Evolutionary conservation across 2,797 vertebrate species (phyloP), one percentile per base, ranked within the genome.

Genomic region (Pangasius sanitwongsei): DNA sequence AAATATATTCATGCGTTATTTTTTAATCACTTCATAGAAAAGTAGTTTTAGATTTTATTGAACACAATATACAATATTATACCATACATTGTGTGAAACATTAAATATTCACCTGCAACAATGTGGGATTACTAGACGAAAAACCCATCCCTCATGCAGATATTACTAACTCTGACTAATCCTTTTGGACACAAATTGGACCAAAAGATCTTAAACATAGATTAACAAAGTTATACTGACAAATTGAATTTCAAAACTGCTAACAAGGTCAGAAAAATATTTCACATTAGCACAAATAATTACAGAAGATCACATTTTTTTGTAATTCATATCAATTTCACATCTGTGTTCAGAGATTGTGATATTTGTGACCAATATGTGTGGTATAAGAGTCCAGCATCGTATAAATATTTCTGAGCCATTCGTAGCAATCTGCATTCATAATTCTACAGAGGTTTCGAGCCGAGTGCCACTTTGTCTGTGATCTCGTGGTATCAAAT

Each of bases 1-100:
- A 18, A 92, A 90, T 93, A 93, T 96, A 96, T 96, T 97, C 98
- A 99, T 99, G 98, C 98, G 97, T 96, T 96, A 94, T 87, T 92
- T 92, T 99, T 99, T 99, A 99, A 99, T 99, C 96, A 98, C 97
- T 97, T 98, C 97, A 98, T 99, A 98, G 96, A 98, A 99, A 99
- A 99, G 97, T 97, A 97, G 97, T 96, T 97, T 97, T 95, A 97
- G 97, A 98, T 98, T 97, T 97, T 96, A 97, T 95, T 96, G 95
- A 97, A 97, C 98, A 99, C 98, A 98, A 98, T 98, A 98, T 97
- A 98, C 96, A 98, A 97, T 98, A 98, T 96, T 97, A 96, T 97
- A 98, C 98, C 97, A 98, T 98, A 99, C 97, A 97, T 97, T 94
- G 97, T 98, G 98, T 98, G 97, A 97, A 97, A 97, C 97, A 96